A percentile compares a stretch with the other conserved stretches of the same genome.
Evolutionary conservation across 1,140 invertebrate species (phyloP).

Genomic region (Trachymyrmex septentrionalis): DNA sequence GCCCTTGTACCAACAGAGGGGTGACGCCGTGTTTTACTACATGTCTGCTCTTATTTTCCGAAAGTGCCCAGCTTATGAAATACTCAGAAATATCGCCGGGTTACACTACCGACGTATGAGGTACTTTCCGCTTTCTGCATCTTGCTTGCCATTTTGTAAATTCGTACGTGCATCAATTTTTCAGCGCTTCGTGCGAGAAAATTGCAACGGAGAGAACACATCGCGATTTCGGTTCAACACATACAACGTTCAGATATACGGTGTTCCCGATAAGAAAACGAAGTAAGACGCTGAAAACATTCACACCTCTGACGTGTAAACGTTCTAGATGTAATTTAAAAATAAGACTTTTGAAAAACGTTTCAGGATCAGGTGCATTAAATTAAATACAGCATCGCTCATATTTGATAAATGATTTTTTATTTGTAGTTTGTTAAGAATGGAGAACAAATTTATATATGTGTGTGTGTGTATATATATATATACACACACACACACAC

Average conservation of each 20-base stretch:
- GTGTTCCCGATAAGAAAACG: constrained; percentile 25
- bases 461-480: not conserved
- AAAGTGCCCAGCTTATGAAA: constrained; percentile 63
- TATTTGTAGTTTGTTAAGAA: not conserved
- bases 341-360: not conserved
- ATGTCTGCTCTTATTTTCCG: constrained; percentile 58
- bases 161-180: constrained; percentile 58
- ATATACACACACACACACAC: no score
- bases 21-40: constrained; percentile 51
- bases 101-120: constrained; percentile 49
- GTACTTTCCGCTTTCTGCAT: constrained; percentile 48
- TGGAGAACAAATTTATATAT: not conserved
- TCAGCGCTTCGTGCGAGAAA: constrained; percentile 44
- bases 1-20: not conserved
- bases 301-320: not conserved
- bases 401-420: constrained; percentile 2
- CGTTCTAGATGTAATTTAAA: constrained; percentile 1
- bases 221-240: constrained; percentile 57
- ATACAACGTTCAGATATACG: constrained; percentile 20
- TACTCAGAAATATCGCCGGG: constrained; percentile 63
- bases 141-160: constrained; percentile 57
- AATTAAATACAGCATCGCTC: not conserved
- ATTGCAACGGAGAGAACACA: constrained; percentile 56
- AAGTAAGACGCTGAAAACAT: constrained; percentile 32
- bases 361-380: not conserved